Evolutionary conservation across 2,888 invertebrate species (phyloP).

Genomic region (Maniola hyperantus): DNA sequence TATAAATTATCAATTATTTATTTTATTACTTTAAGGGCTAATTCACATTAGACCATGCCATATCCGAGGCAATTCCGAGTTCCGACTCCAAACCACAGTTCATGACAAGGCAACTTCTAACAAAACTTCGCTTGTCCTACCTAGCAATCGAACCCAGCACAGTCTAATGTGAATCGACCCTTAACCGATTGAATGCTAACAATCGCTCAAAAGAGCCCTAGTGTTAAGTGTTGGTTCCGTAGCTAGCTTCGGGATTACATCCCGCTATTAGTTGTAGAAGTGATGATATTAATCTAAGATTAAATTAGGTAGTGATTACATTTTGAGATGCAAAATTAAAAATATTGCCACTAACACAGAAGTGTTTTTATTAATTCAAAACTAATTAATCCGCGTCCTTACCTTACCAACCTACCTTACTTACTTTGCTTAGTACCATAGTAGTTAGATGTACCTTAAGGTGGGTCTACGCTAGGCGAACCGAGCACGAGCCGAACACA

Average conservation of each 20-base stretch:
- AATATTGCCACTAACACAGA: constrained; percentile 56
- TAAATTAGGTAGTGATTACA: constrained; percentile 57
- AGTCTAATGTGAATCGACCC: background rate
- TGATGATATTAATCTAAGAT: constrained; percentile 62
- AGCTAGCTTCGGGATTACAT: constrained; percentile 63
- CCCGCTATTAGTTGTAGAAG: constrained; percentile 61
- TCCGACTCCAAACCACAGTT: no score
- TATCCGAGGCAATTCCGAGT: background rate
- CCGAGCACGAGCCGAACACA: no score
- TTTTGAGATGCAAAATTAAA: constrained; percentile 67
- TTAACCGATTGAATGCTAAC: constrained; percentile 6
- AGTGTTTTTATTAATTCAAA: background rate
- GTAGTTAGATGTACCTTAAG: no score
- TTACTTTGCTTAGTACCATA: no score
- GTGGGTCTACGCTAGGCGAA: no score
- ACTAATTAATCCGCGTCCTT: no score
- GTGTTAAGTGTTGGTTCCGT: constrained; percentile 47
- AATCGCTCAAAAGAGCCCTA: constrained; percentile 46
- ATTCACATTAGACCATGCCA: background rate
- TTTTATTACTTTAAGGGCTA: background rate
- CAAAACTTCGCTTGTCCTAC: no score
- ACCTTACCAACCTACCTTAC: no score
- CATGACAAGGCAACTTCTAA: no score
- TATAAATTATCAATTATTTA: background rate
- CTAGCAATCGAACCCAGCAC: background rate